These are phyloP conservation scores for Apeltes quadracus DNA, from an alignment of 2,113 vertebrate genomes.

Conservation along the genomic window DNA sequence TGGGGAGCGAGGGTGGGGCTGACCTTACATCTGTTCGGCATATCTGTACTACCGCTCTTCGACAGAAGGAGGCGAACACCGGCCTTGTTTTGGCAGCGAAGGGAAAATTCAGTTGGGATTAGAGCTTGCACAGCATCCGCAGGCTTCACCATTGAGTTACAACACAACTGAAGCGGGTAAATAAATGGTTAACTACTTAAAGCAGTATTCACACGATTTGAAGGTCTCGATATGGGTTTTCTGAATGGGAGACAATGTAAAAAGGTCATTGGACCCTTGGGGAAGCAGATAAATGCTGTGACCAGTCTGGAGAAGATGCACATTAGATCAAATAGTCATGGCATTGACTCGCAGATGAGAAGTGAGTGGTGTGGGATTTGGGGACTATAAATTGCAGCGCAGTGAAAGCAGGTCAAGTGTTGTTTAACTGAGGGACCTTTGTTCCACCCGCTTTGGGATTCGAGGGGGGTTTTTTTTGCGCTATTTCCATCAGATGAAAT, in stretches of 20 bases:
- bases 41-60: constrained; percentile 18
- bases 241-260: constrained; percentile 47
- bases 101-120: constrained; percentile 1
- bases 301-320: constrained; percentile 2
- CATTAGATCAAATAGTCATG: constrained; percentile 14
- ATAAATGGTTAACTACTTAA: constrained; percentile 35
- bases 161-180: constrained; percentile 5
- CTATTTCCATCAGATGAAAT: background rate
- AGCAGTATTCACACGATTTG: constrained; percentile 23
- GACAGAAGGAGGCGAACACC: background rate
- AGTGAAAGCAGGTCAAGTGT: background rate
- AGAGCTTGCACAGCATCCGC: background rate
- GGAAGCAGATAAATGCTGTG: constrained; percentile 9
- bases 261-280: constrained; percentile 17
- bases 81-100: background rate
- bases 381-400: background rate
- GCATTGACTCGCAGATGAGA: background rate
- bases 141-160: constrained; percentile 22
- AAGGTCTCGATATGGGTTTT: constrained; percentile 36
- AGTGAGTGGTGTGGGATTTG: constrained; percentile 8
- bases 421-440: constrained; percentile 3
- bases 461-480: background rate
- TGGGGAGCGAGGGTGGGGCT: constrained; percentile 4
- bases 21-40: constrained; percentile 36
- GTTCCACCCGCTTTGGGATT: background rate